Evolutionary conservation across 1,140 invertebrate genomes (phyloP), one percentile per base, ranked within the genome.

Genomic region (Octopus sinensis): DNA sequence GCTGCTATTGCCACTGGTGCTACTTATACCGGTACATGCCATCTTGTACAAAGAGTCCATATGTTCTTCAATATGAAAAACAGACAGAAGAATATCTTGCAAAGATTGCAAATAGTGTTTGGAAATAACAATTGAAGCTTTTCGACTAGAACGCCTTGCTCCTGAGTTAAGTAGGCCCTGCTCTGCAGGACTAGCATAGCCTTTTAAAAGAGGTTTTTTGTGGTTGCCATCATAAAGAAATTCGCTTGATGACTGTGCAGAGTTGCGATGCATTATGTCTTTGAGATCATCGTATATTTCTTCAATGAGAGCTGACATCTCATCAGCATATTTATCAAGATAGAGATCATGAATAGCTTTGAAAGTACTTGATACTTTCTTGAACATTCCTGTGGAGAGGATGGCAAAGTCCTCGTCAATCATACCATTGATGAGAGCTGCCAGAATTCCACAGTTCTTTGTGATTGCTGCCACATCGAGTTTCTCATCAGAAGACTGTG

Each of bases 401-500:
- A 88, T 82, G n/a, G 85, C 81, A 81, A 89, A 90, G 76, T 90
- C 89, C 82, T 90, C 88, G 80, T 87, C 85, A 77, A 90, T 88
- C 89, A 90, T 89, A 13, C 84, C 85, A 6, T 86, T 86, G 56
- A 90, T 87, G 23, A 86, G 84, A 53, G 85, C 82, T 1, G 87
- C 86, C 17, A 90, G 79, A 13, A 85, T 82, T 4, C 81, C 78
- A 82, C 88, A 89, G 82, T 88, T 88, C 56, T 84, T 84, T 17
- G 87, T 85, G 52, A 89, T 82, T 68, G 84, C 84, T 53, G 87
- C 81, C 68, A 88, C 85, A 78, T 86, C 86, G 7, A 86, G 83
- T 43, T 83, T 82, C 7, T 86, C 83, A 30, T 87, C 84, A n/a
- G 17, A 13, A 52, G 81, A 80, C 13, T 87, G 87, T 0, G 86